A percentile compares a stretch with the other conserved stretches of the same genome.
These are phyloP conservation scores for Teleogryllus oceanicus DNA, from an alignment of 2,888 invertebrate genomes.

Conservation along the genomic window DNA sequence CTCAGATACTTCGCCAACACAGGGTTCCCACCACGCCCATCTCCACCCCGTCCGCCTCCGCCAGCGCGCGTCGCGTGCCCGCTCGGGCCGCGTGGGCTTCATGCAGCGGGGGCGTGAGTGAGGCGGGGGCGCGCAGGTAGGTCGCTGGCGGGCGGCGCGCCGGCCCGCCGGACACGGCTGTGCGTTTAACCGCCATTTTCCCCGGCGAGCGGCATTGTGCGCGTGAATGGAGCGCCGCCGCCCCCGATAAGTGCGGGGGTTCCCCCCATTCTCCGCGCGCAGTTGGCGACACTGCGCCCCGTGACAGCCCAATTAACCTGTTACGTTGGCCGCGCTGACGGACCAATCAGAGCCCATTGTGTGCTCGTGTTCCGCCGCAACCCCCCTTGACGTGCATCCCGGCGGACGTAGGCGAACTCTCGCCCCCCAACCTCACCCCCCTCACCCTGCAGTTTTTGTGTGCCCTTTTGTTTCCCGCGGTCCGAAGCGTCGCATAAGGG, in stretches of 20 bases:
- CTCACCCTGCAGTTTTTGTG: background rate
- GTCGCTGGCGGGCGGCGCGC: background rate
- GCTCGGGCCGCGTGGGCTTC: background rate
- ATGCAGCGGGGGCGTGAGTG: background rate
- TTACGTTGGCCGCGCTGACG: constrained; percentile 7
- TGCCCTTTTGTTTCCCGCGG: background rate
- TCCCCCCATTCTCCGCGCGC: constrained; percentile 12
- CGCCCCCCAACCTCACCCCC: background rate
- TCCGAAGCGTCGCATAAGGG: background rate
- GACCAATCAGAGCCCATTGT: constrained; percentile 6
- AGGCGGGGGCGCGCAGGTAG: background rate
- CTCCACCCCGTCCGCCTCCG: too few species aligned
- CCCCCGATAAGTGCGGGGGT: background rate
- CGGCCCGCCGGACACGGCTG: background rate
- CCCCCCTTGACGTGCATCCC: background rate
- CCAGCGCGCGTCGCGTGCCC: too few species aligned
- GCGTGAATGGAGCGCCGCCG: background rate
- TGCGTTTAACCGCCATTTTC: constrained; percentile 18
- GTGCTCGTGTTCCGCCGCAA: background rate
- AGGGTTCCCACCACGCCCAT: too few species aligned
- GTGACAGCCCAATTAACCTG: constrained; percentile 21
- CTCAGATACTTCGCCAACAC: too few species aligned
- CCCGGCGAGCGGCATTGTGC: background rate
- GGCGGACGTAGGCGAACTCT: background rate
- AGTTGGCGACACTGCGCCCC: constrained; percentile 18